phyloP scores from a whole-genome alignment of 2,888 invertebrate genomes.

The Drosophila lacicola region DNA sequence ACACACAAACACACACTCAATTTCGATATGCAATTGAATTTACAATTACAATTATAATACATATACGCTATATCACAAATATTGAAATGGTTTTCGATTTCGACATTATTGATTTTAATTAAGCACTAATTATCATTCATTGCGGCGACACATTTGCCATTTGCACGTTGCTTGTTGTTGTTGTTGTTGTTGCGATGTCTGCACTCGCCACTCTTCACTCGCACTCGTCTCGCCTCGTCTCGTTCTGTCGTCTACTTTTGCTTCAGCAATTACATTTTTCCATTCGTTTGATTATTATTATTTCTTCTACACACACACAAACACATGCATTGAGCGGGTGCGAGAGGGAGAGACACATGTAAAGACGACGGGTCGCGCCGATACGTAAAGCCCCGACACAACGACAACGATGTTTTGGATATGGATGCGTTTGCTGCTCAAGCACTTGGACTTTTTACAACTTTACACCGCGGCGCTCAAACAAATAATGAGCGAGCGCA shows the following conservation, averaged over 20 bases:
- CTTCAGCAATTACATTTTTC: constrained; percentile 75
- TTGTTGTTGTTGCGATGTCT: constrained; percentile 40
- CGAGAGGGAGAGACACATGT: constrained; percentile 42
- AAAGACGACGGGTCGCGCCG: constrained; percentile 39
- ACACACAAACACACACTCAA: constrained; percentile 10
- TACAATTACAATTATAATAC: constrained; percentile 24
- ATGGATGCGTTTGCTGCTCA: constrained; percentile 67
- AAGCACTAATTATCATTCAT: constrained; percentile 78
- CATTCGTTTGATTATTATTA: constrained; percentile 76
- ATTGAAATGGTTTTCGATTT: constrained; percentile 60
- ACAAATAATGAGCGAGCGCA: constrained; percentile 83
- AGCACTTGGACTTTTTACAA: constrained; percentile 83
- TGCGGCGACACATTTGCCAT: constrained; percentile 64
- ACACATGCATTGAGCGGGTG: constrained; percentile 43
- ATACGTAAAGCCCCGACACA: constrained; percentile 57
- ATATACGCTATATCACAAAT: constrained; percentile 48
- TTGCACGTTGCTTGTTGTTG: constrained; percentile 62
- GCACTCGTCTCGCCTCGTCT: constrained; percentile 25
- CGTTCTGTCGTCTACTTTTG: constrained; percentile 57
- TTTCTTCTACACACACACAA: constrained; percentile 49
- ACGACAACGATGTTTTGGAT: constrained; percentile 58
- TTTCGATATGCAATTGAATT: constrained; percentile 35
- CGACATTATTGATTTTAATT: constrained; percentile 79
- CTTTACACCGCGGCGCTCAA: constrained; percentile 85
- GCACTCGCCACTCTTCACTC: constrained; percentile 47